Conservation (phyloP, 23 tunicate species). For the Halocynthia aurantium region DNA sequence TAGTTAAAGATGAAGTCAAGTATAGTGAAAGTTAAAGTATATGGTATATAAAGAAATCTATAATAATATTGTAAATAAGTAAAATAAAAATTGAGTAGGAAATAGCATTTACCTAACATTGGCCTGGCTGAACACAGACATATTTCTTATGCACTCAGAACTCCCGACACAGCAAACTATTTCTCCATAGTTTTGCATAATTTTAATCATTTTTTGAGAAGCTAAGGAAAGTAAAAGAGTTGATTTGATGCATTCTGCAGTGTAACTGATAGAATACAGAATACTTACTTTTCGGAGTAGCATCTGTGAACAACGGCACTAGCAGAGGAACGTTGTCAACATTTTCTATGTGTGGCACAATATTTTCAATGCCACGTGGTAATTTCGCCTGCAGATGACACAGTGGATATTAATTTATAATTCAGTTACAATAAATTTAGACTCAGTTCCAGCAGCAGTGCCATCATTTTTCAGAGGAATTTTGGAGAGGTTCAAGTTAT, state of each 20-base stretch:
- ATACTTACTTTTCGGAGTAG: conserved; percentile 48
- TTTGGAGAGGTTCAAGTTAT: too few relatives aligned
- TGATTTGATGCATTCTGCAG: neutral
- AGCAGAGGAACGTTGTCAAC: conserved; percentile 86
- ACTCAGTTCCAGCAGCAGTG: neutral
- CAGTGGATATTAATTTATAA: neutral
- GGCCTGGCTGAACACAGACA: conserved; percentile 54
- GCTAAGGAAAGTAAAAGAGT: conserved; percentile 22
- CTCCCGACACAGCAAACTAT: conserved; percentile 88
- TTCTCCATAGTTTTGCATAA: conserved; percentile 82
- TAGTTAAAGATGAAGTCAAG: too few relatives aligned
- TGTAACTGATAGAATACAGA: neutral
- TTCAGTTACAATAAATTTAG: neutral
- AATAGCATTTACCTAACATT: conserved; percentile 47
- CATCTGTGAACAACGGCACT: conserved; percentile 79
- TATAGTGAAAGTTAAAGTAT: too few relatives aligned
- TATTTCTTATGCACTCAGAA: conserved; percentile 56
- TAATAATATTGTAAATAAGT: too few relatives aligned
- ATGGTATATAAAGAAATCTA: too few relatives aligned
- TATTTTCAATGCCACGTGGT: conserved; percentile 81
- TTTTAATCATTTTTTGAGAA: conserved; percentile 48
- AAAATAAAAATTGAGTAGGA: too few relatives aligned
- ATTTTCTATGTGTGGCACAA: conserved; percentile 79
- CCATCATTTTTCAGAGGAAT: too few relatives aligned
- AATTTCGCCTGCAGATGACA: conserved; percentile 75